Conservation (phyloP, 2,888 invertebrate genomes). For the Torymus texanus region DNA sequence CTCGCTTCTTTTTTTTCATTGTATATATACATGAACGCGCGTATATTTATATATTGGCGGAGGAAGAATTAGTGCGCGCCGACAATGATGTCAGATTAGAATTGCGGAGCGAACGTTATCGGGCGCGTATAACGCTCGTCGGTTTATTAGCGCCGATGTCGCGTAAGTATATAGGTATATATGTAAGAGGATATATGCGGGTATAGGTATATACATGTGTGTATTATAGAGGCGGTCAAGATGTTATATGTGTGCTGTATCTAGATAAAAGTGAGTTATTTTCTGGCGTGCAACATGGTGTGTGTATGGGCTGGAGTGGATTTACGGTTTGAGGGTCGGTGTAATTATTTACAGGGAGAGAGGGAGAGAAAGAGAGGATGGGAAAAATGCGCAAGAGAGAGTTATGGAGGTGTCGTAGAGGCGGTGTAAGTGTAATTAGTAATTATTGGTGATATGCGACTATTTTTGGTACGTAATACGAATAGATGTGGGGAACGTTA, state of each 20-base stretch:
- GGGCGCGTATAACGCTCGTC: neutral
- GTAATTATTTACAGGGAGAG: neutral
- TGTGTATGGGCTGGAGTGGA: neutral
- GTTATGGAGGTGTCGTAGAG: too few species aligned
- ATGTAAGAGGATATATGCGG: too few species aligned
- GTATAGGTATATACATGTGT: neutral
- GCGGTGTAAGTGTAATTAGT: too few species aligned
- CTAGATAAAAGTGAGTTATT: conserved; percentile 30
- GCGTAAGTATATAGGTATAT: too few species aligned
- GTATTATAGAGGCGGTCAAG: conserved; percentile 9
- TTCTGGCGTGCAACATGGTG: neutral
- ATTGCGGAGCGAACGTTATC: neutral
- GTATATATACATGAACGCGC: too few species aligned
- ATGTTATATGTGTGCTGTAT: conserved; percentile 7
- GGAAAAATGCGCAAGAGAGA: neutral
- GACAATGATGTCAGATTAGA: conserved; percentile 12
- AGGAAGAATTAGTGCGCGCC: neutral
- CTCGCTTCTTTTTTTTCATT: too few species aligned
- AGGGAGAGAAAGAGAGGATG: neutral
- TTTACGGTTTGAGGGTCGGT: neutral
- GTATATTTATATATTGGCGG: too few species aligned
- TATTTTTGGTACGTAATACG: neutral
- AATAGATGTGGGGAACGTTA: too few species aligned
- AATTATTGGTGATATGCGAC: neutral
- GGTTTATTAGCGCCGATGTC: too few species aligned